These are phyloP conservation scores for Talpa occidentalis DNA, from an alignment of 2,113 vertebrate species.

Conservation along the genomic window DNA sequence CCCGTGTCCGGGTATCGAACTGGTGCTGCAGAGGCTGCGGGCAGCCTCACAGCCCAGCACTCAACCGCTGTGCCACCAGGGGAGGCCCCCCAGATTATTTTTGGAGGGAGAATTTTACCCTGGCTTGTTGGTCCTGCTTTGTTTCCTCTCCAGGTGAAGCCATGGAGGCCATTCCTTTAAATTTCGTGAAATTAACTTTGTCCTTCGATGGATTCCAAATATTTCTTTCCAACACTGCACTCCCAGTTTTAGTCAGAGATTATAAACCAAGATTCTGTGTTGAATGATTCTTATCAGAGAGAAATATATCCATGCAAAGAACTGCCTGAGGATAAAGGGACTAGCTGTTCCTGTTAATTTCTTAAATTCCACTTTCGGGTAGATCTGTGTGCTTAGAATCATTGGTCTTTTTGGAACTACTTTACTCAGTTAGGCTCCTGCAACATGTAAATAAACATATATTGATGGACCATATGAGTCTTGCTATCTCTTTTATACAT, in stretches of 20 bases:
- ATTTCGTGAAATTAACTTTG: neutral
- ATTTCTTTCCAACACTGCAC: neutral
- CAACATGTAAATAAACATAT: neutral
- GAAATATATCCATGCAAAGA: neutral
- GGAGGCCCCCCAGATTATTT: neutral
- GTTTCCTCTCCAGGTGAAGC: neutral
- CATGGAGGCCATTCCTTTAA: neutral
- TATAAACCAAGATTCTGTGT: neutral
- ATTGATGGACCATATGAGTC: neutral
- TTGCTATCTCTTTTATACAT: neutral
- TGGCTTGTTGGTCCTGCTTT: neutral
- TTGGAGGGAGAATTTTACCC: neutral
- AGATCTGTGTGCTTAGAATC: neutral
- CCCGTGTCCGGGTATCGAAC: too few species aligned
- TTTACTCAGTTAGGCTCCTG: neutral
- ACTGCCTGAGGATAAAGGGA: neutral
- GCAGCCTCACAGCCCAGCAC: too few species aligned
- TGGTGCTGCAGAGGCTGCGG: too few species aligned
- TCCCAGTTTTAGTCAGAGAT: neutral
- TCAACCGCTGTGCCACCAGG: too few species aligned
- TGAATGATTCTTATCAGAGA: neutral
- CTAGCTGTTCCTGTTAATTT: too few species aligned
- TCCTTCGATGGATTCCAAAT: neutral
- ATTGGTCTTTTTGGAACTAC: neutral
- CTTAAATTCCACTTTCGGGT: neutral